Percentiles rank a stretch among this genome's conserved stretches.
phyloP scores from a whole-genome alignment of 2,888 invertebrate species.

The Periphyllus acericola region DNA sequence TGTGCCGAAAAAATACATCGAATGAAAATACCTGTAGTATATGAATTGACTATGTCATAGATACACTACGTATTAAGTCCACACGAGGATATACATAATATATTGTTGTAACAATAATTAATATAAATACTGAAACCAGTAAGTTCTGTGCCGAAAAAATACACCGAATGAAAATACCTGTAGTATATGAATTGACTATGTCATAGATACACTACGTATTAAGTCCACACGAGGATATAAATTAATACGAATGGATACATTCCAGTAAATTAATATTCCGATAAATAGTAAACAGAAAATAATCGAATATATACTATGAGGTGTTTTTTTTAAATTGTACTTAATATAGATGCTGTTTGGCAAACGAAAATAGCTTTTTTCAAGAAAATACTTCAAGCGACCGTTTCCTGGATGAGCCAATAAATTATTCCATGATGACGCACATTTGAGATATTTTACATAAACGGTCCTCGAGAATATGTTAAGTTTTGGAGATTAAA shows the following conservation, averaged over 20 bases:
- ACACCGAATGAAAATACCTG: too few species aligned
- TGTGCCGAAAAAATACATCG: too few species aligned
- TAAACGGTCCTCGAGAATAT: conserved; percentile 48
- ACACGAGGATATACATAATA: too few species aligned
- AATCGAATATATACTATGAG: background rate
- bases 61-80: too few species aligned
- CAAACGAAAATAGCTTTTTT: background rate
- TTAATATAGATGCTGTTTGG: background rate
- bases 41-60: too few species aligned
- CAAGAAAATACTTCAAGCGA: background rate
- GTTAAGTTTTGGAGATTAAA: conserved; percentile 56
- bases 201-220: background rate
- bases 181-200: too few species aligned
- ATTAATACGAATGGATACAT: background rate
- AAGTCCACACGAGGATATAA: background rate
- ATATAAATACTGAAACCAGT: too few species aligned
- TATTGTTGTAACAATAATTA: too few species aligned
- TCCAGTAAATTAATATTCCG: background rate
- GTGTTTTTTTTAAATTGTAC: background rate
- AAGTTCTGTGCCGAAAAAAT: too few species aligned
- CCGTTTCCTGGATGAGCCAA: conserved; percentile 33
- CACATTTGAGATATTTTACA: conserved; percentile 45
- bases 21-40: too few species aligned
- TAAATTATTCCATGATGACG: conserved; percentile 52
- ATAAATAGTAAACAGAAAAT: background rate